Conservation (phyloP, 1,140 invertebrate genomes). For the Nautilus pompilius region DNA sequence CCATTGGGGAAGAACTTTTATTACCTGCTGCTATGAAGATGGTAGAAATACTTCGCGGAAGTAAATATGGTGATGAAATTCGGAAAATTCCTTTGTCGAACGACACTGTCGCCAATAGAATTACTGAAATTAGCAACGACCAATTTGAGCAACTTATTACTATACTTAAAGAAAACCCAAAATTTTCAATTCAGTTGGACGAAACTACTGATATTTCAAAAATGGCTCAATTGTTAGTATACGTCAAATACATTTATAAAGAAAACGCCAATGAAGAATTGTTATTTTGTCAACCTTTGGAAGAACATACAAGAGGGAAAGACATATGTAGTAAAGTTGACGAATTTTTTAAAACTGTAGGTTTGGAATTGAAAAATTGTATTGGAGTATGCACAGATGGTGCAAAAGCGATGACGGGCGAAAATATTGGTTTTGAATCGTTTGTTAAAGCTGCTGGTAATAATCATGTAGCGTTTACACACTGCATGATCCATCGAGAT, state of each 20-base stretch:
- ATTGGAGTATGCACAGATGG: slow-evolving; percentile 2
- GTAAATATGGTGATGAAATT: neutral
- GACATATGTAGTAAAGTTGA: neutral
- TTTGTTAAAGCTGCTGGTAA: neutral
- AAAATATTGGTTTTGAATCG: neutral
- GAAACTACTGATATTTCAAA: neutral
- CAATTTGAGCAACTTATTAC: neutral
- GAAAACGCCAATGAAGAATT: neutral
- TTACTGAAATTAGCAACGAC: neutral
- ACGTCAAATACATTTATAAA: neutral
- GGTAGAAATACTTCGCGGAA: slow-evolving; percentile 1
- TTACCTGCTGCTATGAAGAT: neutral
- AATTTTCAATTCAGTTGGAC: neutral
- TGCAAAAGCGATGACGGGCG: neutral
- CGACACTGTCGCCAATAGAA: neutral
- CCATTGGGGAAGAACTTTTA: neutral
- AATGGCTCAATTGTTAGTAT: neutral
- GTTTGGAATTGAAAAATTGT: slow-evolving; percentile 2
- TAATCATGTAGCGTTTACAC: neutral
- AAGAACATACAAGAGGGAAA: neutral
- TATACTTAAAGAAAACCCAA: neutral
- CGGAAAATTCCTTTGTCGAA: slow-evolving; percentile 1
- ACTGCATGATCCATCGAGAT: neutral
- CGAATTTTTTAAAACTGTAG: slow-evolving; percentile 2
- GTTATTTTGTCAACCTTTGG: neutral